These are phyloP conservation scores for Cnemophilus loriae DNA, from an alignment of 2,113 vertebrate genomes.

Conservation along the genomic window DNA sequence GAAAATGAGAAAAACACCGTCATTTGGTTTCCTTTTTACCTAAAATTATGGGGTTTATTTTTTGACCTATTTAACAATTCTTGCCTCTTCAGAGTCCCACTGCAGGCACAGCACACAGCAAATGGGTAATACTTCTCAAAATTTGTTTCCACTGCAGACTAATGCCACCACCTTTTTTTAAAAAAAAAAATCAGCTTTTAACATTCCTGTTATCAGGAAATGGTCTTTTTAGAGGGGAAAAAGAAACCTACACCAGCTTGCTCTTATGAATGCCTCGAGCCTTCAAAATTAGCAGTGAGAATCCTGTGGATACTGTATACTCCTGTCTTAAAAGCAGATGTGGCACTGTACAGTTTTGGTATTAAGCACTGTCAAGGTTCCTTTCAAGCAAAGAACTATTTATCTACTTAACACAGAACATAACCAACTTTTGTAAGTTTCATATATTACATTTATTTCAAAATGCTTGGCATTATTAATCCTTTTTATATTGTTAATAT, in stretches of 20 bases:
- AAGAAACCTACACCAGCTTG: neutral
- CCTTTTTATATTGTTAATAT: slow-evolving; percentile 75
- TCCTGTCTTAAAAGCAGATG: neutral
- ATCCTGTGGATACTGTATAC: neutral
- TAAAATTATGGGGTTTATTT: neutral
- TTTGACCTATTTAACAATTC: neutral
- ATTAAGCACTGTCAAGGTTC: slow-evolving; percentile 11
- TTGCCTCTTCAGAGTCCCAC: neutral
- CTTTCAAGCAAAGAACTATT: slow-evolving; percentile 56
- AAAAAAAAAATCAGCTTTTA: neutral
- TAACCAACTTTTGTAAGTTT: slow-evolving; percentile 65
- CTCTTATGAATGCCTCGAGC: neutral
- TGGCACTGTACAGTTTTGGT: slow-evolving; percentile 42
- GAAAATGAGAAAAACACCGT: neutral
- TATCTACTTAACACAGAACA: slow-evolving; percentile 58
- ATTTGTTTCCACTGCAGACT: neutral
- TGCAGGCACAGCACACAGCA: neutral
- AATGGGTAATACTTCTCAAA: neutral
- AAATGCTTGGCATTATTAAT: slow-evolving; percentile 73
- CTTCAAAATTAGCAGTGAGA: neutral
- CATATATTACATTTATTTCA: slow-evolving; percentile 65
- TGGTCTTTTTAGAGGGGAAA: neutral
- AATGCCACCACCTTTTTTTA: neutral
- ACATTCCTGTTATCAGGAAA: neutral
- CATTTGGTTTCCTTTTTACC: neutral